Evolutionary conservation across 1,140 invertebrate species (phyloP).

Genomic region (Panulirus ornatus): DNA sequence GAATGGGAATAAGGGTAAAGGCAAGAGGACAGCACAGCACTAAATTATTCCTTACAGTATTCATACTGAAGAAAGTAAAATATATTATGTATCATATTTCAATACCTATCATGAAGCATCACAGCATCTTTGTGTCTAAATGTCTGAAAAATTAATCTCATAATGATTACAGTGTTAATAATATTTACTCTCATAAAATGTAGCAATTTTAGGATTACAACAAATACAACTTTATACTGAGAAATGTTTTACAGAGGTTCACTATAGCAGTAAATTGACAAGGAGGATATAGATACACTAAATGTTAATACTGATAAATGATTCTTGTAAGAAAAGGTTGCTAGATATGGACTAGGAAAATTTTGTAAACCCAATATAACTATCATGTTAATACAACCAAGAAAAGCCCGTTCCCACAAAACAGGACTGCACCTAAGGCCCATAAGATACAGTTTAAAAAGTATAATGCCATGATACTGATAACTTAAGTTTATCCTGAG

Average conservation of each 20-base stretch:
- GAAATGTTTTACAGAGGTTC: no score
- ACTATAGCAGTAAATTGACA: background rate
- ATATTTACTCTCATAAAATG: no score
- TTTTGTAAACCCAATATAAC: background rate
- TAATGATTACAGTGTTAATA: background rate
- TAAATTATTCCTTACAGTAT: background rate
- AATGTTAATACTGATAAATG: background rate
- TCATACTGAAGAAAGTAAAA: background rate
- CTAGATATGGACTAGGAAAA: background rate
- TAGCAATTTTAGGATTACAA: no score
- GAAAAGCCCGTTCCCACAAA: background rate
- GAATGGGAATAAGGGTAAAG: no score
- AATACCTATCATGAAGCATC: background rate
- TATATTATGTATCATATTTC: no score
- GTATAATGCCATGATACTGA: slow-evolving; percentile 19
- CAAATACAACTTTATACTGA: no score
- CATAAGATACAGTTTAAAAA: background rate
- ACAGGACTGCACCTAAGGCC: background rate
- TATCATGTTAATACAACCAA: background rate
- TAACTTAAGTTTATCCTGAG: slow-evolving; percentile 57
- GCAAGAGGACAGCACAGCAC: no score
- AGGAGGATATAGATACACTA: background rate
- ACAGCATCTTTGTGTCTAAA: background rate
- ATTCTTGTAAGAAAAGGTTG: no score
- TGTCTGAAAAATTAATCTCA: background rate